Percentiles rank a stretch among this genome's conserved stretches.
These are phyloP conservation scores for Galagoides demidoff DNA, from an alignment of 2,797 vertebrate species.

Conservation along the genomic window DNA sequence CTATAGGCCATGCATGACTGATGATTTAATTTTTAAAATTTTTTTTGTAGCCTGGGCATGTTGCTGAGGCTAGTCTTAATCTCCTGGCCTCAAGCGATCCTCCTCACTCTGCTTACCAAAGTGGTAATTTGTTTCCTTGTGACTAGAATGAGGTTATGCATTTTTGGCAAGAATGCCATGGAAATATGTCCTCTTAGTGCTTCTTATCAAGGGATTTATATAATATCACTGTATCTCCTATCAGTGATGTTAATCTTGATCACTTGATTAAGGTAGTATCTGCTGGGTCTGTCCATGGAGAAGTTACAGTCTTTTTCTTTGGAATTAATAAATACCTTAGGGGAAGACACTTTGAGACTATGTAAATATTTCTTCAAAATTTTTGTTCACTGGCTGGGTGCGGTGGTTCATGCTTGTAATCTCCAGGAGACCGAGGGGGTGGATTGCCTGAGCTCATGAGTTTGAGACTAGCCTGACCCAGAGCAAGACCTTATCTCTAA, in stretches of 20 bases:
- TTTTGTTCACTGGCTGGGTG: background rate
- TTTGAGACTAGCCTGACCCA: no score
- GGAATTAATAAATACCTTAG: background rate
- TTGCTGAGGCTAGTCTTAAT: background rate
- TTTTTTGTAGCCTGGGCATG: background rate
- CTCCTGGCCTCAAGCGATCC: background rate
- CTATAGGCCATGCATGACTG: background rate
- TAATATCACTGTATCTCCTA: background rate
- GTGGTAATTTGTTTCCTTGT: background rate
- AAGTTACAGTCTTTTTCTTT: background rate
- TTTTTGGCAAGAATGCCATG: background rate
- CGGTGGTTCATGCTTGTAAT: no score
- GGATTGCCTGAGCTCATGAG: no score
- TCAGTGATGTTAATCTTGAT: background rate
- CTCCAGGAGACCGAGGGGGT: no score
- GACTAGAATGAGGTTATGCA: background rate
- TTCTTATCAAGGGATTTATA: background rate
- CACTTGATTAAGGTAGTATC: background rate
- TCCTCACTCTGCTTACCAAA: background rate
- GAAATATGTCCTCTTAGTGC: no score
- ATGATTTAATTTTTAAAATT: background rate
- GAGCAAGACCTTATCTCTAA: no score
- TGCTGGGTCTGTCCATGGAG: background rate
- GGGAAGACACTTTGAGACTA: background rate
- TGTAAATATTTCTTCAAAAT: background rate